Percentiles rank a stretch among this genome's conserved stretches.
These are phyloP conservation scores for Premnoplex brunnescens DNA, from an alignment of 2,797 vertebrate species.

Conservation along the genomic window DNA sequence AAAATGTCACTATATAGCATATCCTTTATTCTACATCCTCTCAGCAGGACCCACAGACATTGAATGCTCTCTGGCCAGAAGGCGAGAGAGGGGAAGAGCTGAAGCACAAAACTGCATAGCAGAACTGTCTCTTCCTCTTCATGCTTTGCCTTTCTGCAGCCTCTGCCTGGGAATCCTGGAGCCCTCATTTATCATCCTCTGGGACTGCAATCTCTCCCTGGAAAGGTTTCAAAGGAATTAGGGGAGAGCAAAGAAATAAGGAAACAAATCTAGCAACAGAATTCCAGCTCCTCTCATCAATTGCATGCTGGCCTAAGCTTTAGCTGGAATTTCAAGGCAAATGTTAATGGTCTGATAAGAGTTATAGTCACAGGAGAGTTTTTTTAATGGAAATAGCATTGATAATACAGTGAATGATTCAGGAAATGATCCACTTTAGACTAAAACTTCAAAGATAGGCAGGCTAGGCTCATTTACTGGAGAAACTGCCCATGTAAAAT, in stretches of 20 bases:
- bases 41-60: not conserved
- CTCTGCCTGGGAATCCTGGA: not conserved
- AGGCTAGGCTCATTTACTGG: constrained; percentile 30
- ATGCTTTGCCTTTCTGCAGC: not conserved
- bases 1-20: not conserved
- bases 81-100: not conserved
- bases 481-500: constrained; percentile 30
- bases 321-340: constrained; percentile 49
- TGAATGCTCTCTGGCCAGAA: not conserved
- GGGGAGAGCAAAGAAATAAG: constrained; percentile 17
- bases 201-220: not conserved
- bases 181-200: not conserved
- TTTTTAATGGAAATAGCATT: constrained; percentile 17
- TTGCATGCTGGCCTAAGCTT: not conserved
- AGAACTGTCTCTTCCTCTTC: not conserved
- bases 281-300: constrained; percentile 37
- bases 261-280: not conserved
- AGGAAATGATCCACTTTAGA: constrained; percentile 54
- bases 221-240: constrained; percentile 36
- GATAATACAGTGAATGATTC: constrained; percentile 24
- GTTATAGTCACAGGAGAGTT: not conserved
- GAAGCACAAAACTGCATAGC: not conserved
- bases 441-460: constrained; percentile 48
- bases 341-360: constrained; percentile 51
- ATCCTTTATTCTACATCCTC: not conserved